Evolutionary conservation across 2,888 invertebrate species (phyloP), one percentile per base, ranked within the genome.

Genomic region (Leptarthrus brevirostris): DNA sequence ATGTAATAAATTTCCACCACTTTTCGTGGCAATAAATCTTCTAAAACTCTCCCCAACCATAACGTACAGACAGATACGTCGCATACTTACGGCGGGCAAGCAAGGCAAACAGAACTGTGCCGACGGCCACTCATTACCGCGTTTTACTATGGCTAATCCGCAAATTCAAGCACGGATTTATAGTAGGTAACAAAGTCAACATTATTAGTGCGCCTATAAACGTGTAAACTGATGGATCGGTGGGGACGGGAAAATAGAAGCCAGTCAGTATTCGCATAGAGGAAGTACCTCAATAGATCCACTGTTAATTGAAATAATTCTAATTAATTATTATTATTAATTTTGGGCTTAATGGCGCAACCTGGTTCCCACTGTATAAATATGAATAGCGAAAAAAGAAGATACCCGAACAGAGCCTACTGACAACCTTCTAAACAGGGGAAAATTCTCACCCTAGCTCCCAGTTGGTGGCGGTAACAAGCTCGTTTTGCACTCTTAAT

Each of bases 291-390:
- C n/a, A 47, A 47, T 16, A 14, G 18, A 8, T 20, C 18, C 8
- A 22, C n/a, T 52, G 69, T 52, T 69, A 69, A 69, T 69, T 69
- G 69, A 69, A 36, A 69, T 69, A 69, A 69, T 69, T 69, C 69
- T 69, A 69, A 69, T 69, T 69, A 69, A 69, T 69, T 69, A 69
- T 69, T 52, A 69, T 30, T 69, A 69, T 69, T 52, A 69, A 69
- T 69, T 69, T 18, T 52, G 34, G 24, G 69, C 69, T 69, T 69
- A 69, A 64, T 24, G 8, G 30, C 18, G 6, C 52, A 30, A 54
- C 54, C 30, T 69, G 40, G 69, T 69, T 69, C 54, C 6, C 30
- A 30, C 22, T 54, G 30, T 16, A 54, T 24, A 69, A 69, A 52
- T 8, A 69, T 30, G 20, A n/a, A n/a, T 14, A 10, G 18, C 12